Percentiles rank a stretch among this genome's conserved stretches.
Conservation (phyloP, 2,113 vertebrate genomes). For the Alces alces region DNA sequence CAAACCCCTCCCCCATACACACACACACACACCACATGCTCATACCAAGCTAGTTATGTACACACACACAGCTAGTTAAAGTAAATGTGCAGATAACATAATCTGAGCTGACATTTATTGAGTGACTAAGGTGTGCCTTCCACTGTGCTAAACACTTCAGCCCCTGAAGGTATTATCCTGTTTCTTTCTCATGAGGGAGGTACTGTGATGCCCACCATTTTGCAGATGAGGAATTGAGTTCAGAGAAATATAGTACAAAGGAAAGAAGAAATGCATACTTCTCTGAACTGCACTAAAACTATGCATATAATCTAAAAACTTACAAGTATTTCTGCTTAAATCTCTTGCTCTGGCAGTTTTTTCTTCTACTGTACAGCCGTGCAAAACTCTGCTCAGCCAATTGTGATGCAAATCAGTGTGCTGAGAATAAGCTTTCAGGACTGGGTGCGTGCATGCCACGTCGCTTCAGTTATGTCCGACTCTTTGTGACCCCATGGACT, state of each 20-base stretch:
- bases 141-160: background rate
- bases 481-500: background rate
- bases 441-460: background rate
- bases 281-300: background rate
- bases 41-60: rapidly evolving
- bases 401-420: background rate
- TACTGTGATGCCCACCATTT: background rate
- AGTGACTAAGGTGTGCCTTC: background rate
- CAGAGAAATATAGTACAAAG: background rate
- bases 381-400: background rate
- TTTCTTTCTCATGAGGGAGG: background rate
- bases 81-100: background rate
- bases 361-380: background rate
- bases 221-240: background rate
- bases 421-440: background rate
- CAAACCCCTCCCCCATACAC: background rate
- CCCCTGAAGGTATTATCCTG: background rate
- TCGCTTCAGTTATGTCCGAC: background rate
- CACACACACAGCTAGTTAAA: background rate
- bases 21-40: no score
- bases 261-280: background rate
- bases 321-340: background rate
- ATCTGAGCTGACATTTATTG: background rate
- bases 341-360: background rate
- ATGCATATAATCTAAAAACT: background rate